A percentile compares a stretch with the other conserved stretches of the same genome.
Evolutionary conservation across 2,797 vertebrate species (phyloP).

Genomic region (Chiloscyllium punctatum): DNA sequence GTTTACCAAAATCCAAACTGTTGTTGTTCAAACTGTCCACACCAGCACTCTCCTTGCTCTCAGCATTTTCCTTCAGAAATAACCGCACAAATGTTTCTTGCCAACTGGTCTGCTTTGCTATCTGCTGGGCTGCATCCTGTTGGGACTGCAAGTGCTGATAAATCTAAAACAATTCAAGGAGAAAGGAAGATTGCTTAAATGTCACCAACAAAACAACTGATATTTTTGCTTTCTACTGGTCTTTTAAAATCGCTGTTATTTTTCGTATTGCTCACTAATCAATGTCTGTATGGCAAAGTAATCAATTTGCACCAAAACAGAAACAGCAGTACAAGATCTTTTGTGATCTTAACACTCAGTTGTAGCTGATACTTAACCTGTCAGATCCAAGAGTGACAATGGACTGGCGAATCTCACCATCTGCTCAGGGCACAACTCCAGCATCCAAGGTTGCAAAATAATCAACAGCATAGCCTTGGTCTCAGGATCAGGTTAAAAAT

Average conservation of each 20-base stretch:
- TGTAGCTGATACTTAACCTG: not conserved
- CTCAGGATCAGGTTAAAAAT: not conserved
- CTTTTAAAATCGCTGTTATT: not conserved
- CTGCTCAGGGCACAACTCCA: not conserved
- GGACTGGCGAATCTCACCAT: not conserved
- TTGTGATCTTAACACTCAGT: not conserved
- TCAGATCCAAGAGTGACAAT: not conserved
- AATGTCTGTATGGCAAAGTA: not conserved
- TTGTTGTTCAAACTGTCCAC: conserved; percentile 49
- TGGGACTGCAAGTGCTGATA: conserved; percentile 82
- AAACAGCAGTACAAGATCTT: not conserved
- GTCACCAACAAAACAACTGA: not conserved
- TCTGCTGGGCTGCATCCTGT: conserved; percentile 74
- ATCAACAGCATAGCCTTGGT: not conserved
- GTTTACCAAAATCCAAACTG: conserved; percentile 25
- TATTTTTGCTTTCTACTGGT: not conserved
- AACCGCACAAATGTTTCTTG: conserved; percentile 86
- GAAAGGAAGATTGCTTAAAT: not conserved
- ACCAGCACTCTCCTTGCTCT: conserved; percentile 41
- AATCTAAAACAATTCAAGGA: conserved; percentile 57
- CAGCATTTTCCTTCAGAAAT: conserved; percentile 65
- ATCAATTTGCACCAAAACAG: not conserved
- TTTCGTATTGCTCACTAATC: not conserved
- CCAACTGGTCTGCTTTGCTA: conserved; percentile 86
- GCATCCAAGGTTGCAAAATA: not conserved